Conservation (phyloP, 2,888 invertebrate genomes). For the Chelonus formosanus region DNA sequence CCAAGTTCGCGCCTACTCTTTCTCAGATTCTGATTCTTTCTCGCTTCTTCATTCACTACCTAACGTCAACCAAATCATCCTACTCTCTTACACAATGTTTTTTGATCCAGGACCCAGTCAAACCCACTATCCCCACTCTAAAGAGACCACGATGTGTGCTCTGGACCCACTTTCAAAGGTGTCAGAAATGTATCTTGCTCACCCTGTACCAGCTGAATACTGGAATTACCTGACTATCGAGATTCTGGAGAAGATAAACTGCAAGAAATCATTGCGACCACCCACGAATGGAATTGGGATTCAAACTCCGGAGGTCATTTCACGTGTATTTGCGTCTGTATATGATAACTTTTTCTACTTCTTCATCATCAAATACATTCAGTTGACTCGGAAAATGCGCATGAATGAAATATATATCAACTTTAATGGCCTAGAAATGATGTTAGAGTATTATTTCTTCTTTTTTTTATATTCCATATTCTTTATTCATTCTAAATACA, state of each 20-base stretch:
- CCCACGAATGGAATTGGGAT: constrained; percentile 52
- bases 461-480: no score
- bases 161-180: constrained; percentile 34
- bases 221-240: constrained; percentile 62
- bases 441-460: no score
- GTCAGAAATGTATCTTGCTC: constrained; percentile 41
- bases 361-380: no score
- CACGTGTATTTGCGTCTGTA: background rate
- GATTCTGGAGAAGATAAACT: constrained; percentile 56
- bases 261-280: constrained; percentile 62
- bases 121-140: background rate
- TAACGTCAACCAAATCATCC: constrained; percentile 29
- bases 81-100: background rate
- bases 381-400: no score
- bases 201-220: constrained; percentile 38
- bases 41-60: constrained; percentile 35
- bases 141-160: background rate
- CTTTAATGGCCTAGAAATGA: no score
- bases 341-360: no score
- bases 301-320: constrained; percentile 9
- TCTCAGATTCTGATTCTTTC: constrained; percentile 23
- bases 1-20: constrained; percentile 36
- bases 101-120: constrained; percentile 1
- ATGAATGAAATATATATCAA: no score
- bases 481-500: no score